Percentiles rank a stretch among this genome's conserved stretches.
These are phyloP conservation scores for Coregonus sp. DNA, from an alignment of 2,797 vertebrate genomes.

Conservation along the genomic window DNA sequence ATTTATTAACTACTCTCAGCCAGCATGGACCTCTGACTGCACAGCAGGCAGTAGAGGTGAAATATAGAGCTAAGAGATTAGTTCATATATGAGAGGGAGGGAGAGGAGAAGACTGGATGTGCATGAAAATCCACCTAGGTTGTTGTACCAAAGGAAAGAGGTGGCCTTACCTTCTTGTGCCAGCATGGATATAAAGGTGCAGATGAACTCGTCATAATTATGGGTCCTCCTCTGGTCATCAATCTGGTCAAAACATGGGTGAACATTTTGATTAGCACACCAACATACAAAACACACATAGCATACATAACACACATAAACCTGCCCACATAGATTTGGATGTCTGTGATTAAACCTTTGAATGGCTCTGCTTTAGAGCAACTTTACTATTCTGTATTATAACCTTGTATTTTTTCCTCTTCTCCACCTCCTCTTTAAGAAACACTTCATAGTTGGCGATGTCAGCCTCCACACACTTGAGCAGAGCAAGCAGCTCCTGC, in stretches of 20 bases:
- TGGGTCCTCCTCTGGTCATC: conserved; percentile 98
- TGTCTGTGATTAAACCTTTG: background rate
- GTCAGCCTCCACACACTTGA: conserved; percentile 97
- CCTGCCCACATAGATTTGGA: conserved; percentile 9
- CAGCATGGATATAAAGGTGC: conserved; percentile 98
- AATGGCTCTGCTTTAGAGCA: background rate
- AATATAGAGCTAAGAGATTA: too few species aligned
- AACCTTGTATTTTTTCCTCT: conserved; percentile 98
- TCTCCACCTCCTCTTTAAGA: conserved; percentile 97
- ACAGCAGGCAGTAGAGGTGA: too few species aligned
- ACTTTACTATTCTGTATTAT: background rate
- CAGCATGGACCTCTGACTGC: too few species aligned
- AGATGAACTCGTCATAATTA: conserved; percentile 98
- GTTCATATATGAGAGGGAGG: too few species aligned
- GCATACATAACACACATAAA: conserved; percentile 5
- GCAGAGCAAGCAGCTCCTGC: conserved; percentile 92
- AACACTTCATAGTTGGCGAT: conserved; percentile 94
- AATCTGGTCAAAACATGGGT: conserved; percentile 73
- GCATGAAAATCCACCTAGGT: too few species aligned
- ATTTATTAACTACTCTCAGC: too few species aligned
- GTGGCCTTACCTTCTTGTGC: conserved; percentile 91
- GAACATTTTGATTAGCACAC: conserved; percentile 23
- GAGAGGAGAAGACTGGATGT: background rate
- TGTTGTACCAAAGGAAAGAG: background rate
- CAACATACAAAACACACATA: too few species aligned